Base-by-base conservation (phyloP, 2,888 invertebrate species). In the Oasisia sp. region DNA sequence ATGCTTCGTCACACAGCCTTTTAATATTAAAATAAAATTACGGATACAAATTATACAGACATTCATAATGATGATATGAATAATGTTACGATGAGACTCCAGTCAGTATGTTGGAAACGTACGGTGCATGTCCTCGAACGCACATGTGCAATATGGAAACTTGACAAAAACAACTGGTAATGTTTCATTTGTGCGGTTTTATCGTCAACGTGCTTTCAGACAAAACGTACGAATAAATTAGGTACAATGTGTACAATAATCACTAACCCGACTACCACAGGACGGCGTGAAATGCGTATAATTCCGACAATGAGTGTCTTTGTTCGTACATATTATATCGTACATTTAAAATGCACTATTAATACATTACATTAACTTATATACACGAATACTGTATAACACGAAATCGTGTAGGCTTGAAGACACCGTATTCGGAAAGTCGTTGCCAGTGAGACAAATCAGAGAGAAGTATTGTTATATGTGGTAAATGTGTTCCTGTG, bases 11-110 rank as follows among this genome's bases (percentile, higher is more conserved):
- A 74, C 74, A n/a, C 74, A 27, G 74, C 74, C 19, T 74, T 74
- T 74, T 74, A 74, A 74, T 74, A 74, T 74, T 74, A 74, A 74
- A 74, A 74, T 74, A 74, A 74, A 74, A 74, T 74, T 74, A 74
- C 27, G 74, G 27, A 74, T 74, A 74, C 74, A 74, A 74, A 74
- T 19, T 74, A 74, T 74, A 74, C 74, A 74, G n/a, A 27, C 74
- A 27, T 74, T 74, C n/a, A n/a, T 74, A 74, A 74, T 74, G 14
- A 74, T n/a, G 74, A 74, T 50, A 50, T 74, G 74, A 74, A 74
- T 74, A 56, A 50, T 50, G 50, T 50, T 74, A 74, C 74, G 74
- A 74, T 74, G 19, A 74, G 27, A 74, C 74, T 74, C 5, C 14
- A 74, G 27, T 74, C 74, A 74, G 27, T 27, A 74, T n/a, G 27